Evolutionary conservation across 2,888 invertebrate genomes (phyloP), one percentile per base, ranked within the genome.

Genomic region (Strigamia transsilvanica): DNA sequence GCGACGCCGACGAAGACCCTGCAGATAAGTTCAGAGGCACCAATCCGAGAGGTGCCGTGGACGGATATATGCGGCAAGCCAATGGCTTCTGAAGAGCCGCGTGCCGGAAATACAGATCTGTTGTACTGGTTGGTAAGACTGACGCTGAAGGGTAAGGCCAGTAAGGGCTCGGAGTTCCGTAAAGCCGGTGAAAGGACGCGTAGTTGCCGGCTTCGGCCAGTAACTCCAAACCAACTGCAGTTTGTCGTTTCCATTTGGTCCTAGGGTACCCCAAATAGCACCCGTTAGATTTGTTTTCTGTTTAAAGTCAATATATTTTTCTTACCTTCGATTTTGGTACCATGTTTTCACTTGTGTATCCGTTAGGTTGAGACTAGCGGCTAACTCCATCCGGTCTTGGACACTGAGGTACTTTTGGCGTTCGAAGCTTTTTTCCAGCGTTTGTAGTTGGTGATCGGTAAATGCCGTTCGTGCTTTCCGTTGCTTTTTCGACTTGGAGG

Each of bases 301-400:
- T 41, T 79, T 79, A 9, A 46, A 56, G 18, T 56, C n/a, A n/a
- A 9, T 56, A 2, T 56, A 18, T 56, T n/a, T 56, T 18, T 51
- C 92, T 91, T 88, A 97, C 98, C 98, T 93, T 91, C 99, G 91
- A 88, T 99, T 99, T 89, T 99, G 98, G 89, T 99, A 99, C 99
- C 99, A 99, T 86, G 99, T 99, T 90, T 99, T 99, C 88, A 99
- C 99, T 91, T 99, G 99, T 80, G 99, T 99, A 89, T 99, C 99
- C 73, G 97, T 97, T 83, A 99, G 91, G 86, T 96, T 95, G 86
- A 99, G 87, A 91, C 90, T 86, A 73, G 88, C 87, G 4, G 90
- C 90, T 82, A 91, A 91, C 84, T 91, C 90, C 90, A 91, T 89
- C 79, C 91, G 86, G 88, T 99, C 98, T 88, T 98, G 99, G 38